Base-by-base conservation (phyloP, 2,888 invertebrate genomes). In the Metacarcinus magister region DNA sequence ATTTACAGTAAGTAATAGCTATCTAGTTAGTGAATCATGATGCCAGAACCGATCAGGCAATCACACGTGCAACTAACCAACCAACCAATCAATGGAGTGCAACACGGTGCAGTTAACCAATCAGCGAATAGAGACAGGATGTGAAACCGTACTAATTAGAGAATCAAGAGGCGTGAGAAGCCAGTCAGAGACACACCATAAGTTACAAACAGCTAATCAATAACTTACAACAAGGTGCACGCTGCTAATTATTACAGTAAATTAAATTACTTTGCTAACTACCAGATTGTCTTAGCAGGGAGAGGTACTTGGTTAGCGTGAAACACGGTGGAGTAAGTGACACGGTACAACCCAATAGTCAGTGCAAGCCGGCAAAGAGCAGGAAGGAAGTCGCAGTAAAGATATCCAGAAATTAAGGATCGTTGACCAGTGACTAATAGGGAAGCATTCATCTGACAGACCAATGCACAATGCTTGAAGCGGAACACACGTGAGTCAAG, bases 21-120 rank as follows among this genome's bases (percentile, higher is more conserved):
- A n/a, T n/a, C 75, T 28, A 28, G 32, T 82, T 82, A 82, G 82
- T 82, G 32, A 32, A 32, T 8, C 82, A 82, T 82, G 82, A 82
- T 32, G 82, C n/a, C 67, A 67, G n/a, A 67, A 67, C 67, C n/a
- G n/a, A 67, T 67, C 67, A n/a, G 67, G 67, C 67, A 67, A n/a
- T 67, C n/a, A n/a, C 67, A 67, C 4, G n/a, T 67, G n/a, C 82
- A 10, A 28, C 0, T 82, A 82, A 28, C 82, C 32, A 82, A 28
- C 82, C 32, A 82, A 28, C 32, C 13, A 32, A 8, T 82, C 7
- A 82, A 5, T 16, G 32, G 13, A 23, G 82, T 28, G 32, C 3
- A 8, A 28, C 32, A 82, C 13, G 32, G 82, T 82, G 82, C 82
- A 82, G 32, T 5, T 28, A 28, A 28, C 28, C 13, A 82, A 67